A percentile compares a stretch with the other conserved stretches of the same genome.
Evolutionary conservation across 2,888 invertebrate genomes (phyloP).

Genomic region (Sclerodermus sp.): DNA sequence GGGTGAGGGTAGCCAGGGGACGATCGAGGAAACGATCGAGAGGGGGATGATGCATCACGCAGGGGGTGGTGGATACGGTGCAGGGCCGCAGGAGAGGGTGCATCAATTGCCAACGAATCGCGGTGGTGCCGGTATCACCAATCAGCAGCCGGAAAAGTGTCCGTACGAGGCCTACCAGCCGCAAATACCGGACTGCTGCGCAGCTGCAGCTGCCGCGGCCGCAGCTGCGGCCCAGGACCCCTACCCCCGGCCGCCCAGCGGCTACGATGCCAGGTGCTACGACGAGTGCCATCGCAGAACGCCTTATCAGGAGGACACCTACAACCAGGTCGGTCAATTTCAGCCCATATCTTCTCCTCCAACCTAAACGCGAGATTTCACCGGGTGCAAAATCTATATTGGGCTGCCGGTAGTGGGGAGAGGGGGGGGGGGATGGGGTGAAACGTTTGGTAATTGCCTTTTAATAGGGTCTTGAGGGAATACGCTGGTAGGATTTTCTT

Average conservation of each 20-base stretch:
- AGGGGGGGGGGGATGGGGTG: neutral
- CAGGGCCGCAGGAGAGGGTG: slow-evolving; percentile 50
- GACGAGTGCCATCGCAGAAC: slow-evolving; percentile 52
- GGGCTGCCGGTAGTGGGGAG: neutral
- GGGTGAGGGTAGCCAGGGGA: slow-evolving; percentile 13
- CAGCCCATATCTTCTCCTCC: neutral
- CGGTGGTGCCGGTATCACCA: slow-evolving; percentile 11
- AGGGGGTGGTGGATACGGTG: slow-evolving; percentile 41
- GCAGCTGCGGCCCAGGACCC: slow-evolving; percentile 46
- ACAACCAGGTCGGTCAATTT: slow-evolving; percentile 48
- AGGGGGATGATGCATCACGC: slow-evolving; percentile 48
- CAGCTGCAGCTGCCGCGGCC: slow-evolving; percentile 55
- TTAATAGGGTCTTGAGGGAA: too few species aligned
- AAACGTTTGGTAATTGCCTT: too few species aligned
- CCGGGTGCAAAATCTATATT: slow-evolving; percentile 1
- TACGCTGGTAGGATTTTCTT: neutral
- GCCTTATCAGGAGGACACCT: slow-evolving; percentile 51
- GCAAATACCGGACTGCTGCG: slow-evolving; percentile 58
- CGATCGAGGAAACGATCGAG: slow-evolving; percentile 27
- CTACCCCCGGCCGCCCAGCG: slow-evolving; percentile 57
- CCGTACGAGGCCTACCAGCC: slow-evolving; percentile 55
- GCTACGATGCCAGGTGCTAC: slow-evolving; percentile 51
- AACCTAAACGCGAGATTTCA: neutral
- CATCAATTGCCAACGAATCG: slow-evolving; percentile 41
- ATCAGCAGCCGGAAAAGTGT: slow-evolving; percentile 44